phyloP scores from a whole-genome alignment of 2,113 vertebrate genomes.

The Anoura caudifer region DNA sequence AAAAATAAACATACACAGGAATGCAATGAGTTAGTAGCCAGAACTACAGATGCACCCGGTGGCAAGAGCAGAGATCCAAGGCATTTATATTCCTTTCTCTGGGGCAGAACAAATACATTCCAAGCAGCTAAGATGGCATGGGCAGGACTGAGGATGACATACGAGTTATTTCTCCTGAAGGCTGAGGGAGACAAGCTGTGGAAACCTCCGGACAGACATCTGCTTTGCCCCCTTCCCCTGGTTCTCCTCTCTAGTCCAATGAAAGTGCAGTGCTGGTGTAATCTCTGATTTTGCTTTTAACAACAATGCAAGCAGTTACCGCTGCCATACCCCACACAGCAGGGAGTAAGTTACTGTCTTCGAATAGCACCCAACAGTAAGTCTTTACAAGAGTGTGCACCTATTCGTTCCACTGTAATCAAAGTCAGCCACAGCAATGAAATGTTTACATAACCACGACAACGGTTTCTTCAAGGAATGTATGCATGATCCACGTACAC shows the following conservation, averaged over 20 bases:
- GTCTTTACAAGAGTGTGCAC: accelerated
- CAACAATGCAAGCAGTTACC: no score
- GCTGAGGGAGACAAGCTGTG: no score
- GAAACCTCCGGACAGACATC: not conserved
- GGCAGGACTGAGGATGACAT: accelerated
- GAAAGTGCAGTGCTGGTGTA: accelerated
- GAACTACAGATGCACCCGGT: accelerated
- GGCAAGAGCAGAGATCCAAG: accelerated
- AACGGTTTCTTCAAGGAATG: not conserved
- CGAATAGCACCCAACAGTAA: not conserved
- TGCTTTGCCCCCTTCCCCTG: accelerated
- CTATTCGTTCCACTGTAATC: not conserved
- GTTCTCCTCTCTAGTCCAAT: accelerated
- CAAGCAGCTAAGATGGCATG: not conserved
- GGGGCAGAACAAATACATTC: not conserved
- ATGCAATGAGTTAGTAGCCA: accelerated
- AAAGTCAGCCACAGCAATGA: not conserved
- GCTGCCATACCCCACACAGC: no score
- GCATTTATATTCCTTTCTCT: accelerated
- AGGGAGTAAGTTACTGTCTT: not conserved
- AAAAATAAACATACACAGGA: not conserved
- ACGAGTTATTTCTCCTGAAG: not conserved
- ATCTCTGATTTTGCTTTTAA: not conserved
- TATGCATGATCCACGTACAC: accelerated
- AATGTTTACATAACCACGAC: not conserved